Evolutionary conservation across 2,888 invertebrate genomes (phyloP).

Genomic region (Blastobasis lacticolella): DNA sequence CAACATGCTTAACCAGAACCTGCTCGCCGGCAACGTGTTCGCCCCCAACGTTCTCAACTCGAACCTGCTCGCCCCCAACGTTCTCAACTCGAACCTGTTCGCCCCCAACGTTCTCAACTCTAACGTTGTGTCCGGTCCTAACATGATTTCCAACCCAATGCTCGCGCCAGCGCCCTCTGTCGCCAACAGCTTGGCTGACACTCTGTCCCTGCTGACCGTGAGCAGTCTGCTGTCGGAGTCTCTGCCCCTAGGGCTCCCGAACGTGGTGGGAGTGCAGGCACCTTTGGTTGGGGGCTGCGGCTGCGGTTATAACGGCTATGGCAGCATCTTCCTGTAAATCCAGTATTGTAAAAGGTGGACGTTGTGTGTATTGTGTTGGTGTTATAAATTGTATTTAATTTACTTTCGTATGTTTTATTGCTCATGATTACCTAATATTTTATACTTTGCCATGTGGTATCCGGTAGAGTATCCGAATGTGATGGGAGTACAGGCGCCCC

Average conservation of each 20-base stretch:
- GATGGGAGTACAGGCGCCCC: too few relatives aligned
- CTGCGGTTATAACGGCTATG: constrained; percentile 4
- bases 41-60: not conserved
- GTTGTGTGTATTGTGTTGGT: too few relatives aligned
- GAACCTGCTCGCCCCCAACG: not conserved
- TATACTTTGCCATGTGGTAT: too few relatives aligned
- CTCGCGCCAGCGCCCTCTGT: constrained; percentile 23
- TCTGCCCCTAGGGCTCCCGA: constrained; percentile 27
- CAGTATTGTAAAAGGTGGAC: too few relatives aligned
- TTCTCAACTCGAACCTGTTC: too few relatives aligned
- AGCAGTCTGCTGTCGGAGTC: constrained; percentile 46
- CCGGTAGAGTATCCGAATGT: too few relatives aligned
- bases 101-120: too few relatives aligned
- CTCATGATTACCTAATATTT: too few relatives aligned
- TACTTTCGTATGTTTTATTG: too few relatives aligned
- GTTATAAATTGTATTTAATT: too few relatives aligned
- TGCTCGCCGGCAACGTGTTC: not conserved
- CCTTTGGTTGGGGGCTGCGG: not conserved
- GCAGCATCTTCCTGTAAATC: not conserved
- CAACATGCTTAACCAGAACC: too few relatives aligned
- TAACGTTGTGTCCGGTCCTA: not conserved
- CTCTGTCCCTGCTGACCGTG: constrained; percentile 51
- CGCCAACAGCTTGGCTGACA: constrained; percentile 47
- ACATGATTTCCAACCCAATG: constrained; percentile 9
- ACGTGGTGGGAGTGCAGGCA: constrained; percentile 5